Evolutionary conservation across 2,888 invertebrate genomes (phyloP), one percentile per base, ranked within the genome.

Genomic region (Lampropteryx suffumata): DNA sequence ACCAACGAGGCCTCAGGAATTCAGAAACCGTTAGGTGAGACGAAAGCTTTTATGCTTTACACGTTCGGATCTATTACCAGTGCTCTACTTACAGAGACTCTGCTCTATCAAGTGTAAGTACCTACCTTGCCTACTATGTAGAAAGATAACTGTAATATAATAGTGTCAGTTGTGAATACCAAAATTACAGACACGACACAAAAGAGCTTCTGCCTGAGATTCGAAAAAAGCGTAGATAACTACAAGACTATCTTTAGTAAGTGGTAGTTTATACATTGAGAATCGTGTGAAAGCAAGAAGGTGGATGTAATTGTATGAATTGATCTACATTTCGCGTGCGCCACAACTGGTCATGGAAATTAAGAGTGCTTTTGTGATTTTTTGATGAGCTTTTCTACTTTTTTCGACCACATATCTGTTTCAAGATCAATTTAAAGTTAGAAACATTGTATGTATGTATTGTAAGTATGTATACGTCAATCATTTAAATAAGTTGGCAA

Each of bases 1-100:
- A 57, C 59, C 61, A 61, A 30, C 26, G 9, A 5, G 43, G 64
- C 50, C 56, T 57, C 50, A 54, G 63, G 71, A 63, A 69, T 63
- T 59, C 45, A 43, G 59, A 43, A 55, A 84, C 87, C 88, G 87
- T 87, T 87, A 87, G 71, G 71, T 69, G 74, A 74, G 60, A 62
- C 55, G 64, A 58, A 46, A 57, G 62, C 50, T 65, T 65, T 64
- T 64, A 67, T 49, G 59, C 66, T 65, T 43, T 51, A 63, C 67
- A 65, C 65, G 66, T 67, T 50, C 51, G 65, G 65, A 67, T 53
- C 53, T 42, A 47, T 47, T 51, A 33, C 44, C 56, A 50, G 58
- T 63, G 71, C 65, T 64, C 69, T 62, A 73, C 69, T 65, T 59
- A 50, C 48, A 26, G 24, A 41, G 29, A 37, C 13, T 42, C n/a